Percentiles rank a stretch among this genome's conserved stretches.
Evolutionary conservation across 2,113 vertebrate species (phyloP).

Genomic region (Gymnobelideus leadbeateri): DNA sequence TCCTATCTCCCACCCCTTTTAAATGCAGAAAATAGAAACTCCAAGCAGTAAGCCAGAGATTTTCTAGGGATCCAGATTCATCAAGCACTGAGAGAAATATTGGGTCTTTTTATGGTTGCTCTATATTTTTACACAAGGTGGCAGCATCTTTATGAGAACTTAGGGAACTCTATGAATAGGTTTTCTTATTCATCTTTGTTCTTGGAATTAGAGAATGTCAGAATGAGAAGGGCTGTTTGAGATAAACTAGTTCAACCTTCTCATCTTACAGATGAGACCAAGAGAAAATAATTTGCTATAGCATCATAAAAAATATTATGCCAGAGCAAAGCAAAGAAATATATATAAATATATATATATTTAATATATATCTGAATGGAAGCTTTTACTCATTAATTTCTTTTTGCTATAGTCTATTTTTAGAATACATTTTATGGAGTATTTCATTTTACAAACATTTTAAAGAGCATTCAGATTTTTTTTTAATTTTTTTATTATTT

Average conservation of each 20-base stretch:
- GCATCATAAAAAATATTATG: background rate
- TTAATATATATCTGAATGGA: background rate
- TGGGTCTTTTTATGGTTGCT: background rate
- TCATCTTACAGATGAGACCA: background rate
- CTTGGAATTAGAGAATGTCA: background rate
- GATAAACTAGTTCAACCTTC: background rate
- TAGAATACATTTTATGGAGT: background rate
- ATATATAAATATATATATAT: too few species aligned
- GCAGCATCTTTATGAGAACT: rapidly evolving
- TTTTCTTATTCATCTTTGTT: slow-evolving; percentile 2
- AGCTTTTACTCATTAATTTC: background rate
- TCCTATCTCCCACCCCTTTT: background rate
- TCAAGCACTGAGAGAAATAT: background rate
- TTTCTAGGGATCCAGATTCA: background rate
- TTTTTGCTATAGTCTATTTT: background rate
- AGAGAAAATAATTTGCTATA: background rate
- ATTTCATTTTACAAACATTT: background rate
- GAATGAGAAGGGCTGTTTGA: background rate
- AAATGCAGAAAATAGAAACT: background rate
- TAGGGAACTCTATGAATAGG: rapidly evolving
- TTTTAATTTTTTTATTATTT: too few species aligned
- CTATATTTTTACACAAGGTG: background rate
- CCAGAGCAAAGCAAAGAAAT: background rate
- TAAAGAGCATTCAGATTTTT: background rate
- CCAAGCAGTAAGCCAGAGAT: background rate